Percentiles rank a stretch among this genome's conserved stretches.
These are phyloP conservation scores for Anoplolepis gracilipes DNA, from an alignment of 1,140 invertebrate species.

Conservation along the genomic window DNA sequence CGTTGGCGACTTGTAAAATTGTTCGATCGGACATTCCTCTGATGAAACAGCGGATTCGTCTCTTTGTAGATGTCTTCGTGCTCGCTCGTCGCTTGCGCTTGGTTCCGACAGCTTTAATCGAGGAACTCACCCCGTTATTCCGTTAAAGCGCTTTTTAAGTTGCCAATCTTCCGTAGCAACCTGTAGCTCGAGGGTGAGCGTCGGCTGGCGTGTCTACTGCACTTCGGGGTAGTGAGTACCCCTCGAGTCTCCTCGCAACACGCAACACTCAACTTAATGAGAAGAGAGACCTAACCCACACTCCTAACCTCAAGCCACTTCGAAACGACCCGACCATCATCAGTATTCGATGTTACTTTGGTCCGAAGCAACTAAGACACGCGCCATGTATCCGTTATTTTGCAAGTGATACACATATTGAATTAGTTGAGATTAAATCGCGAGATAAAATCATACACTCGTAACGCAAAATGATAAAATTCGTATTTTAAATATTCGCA, in stretches of 20 bases:
- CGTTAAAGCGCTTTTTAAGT: conserved; percentile 82
- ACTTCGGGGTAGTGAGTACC: conserved; percentile 80
- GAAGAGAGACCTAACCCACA: conserved; percentile 79
- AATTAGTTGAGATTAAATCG: conserved; percentile 32
- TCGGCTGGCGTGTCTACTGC: conserved; percentile 78
- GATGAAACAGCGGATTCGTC: conserved; percentile 15
- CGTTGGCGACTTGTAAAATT: conserved; percentile 30
- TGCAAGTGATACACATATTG: conserved; percentile 21
- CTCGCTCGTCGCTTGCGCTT: background rate
- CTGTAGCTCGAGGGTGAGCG: conserved; percentile 80
- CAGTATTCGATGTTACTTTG: conserved; percentile 63
- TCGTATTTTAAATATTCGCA: conserved; percentile 49
- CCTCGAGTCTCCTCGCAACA: conserved; percentile 82
- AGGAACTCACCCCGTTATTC: conserved; percentile 70
- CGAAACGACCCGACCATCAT: conserved; percentile 70
- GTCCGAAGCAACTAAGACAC: conserved; percentile 58
- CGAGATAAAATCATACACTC: conserved; percentile 25
- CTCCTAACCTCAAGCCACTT: conserved; percentile 75
- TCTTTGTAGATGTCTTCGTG: conserved; percentile 10
- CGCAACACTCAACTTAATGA: conserved; percentile 85
- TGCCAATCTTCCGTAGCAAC: conserved; percentile 81
- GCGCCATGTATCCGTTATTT: conserved; percentile 26
- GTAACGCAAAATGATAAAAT: conserved; percentile 26
- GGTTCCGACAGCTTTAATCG: conserved; percentile 63
- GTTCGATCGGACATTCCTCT: conserved; percentile 25